A percentile compares a stretch with the other conserved stretches of the same genome.
Conservation (phyloP, 2,888 invertebrate species). For the Chrysopilus asiliformis region DNA sequence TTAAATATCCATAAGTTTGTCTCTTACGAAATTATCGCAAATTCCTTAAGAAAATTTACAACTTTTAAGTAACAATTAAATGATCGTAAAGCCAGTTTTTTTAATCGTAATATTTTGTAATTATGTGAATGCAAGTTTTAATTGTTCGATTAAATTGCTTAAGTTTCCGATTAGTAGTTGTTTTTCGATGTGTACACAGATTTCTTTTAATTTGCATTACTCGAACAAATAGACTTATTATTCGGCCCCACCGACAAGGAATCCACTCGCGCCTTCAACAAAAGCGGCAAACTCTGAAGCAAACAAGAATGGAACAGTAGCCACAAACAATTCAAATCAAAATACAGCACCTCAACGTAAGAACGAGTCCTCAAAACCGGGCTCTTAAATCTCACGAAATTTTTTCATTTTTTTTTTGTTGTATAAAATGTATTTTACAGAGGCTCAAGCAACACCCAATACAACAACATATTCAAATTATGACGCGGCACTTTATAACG, state of each 20-base stretch:
- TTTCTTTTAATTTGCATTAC: too few species aligned
- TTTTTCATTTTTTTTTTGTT: conserved; percentile 1
- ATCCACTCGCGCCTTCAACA: conserved; percentile 44
- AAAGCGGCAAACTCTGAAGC: conserved; percentile 36
- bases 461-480: conserved; percentile 71
- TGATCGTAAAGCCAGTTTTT: too few species aligned
- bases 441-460: conserved; percentile 42
- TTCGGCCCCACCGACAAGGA: conserved; percentile 49
- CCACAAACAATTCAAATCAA: conserved; percentile 14
- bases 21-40: too few species aligned
- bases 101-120: too few species aligned
- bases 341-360: conserved; percentile 41
- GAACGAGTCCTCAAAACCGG: conserved; percentile 28
- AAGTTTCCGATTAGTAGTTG: too few species aligned
- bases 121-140: too few species aligned
- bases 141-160: too few species aligned
- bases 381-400: conserved; percentile 12
- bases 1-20: too few species aligned
- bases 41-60: too few species aligned
- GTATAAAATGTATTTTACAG: conserved; percentile 10
- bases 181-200: too few species aligned
- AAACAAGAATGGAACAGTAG: conserved; percentile 18
- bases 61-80: too few species aligned
- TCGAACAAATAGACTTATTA: conserved; percentile 28
- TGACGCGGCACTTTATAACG: conserved; percentile 90